A percentile compares a stretch with the other conserved stretches of the same genome.
These are phyloP conservation scores for Jordanella pulchra DNA, from an alignment of 2,797 vertebrate genomes.

Conservation along the genomic window DNA sequence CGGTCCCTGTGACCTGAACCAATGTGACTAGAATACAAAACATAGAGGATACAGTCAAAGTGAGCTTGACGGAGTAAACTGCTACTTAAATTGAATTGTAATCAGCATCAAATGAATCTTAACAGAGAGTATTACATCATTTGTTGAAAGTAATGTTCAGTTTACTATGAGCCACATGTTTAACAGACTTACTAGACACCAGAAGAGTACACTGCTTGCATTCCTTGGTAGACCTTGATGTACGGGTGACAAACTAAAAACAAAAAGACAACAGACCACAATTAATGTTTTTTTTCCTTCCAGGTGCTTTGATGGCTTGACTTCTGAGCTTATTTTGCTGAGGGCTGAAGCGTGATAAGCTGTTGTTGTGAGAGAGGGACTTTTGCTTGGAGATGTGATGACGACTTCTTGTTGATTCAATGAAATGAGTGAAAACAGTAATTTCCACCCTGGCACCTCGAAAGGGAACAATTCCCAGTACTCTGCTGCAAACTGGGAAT, in stretches of 20 bases:
- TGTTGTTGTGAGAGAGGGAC: conserved; percentile 50
- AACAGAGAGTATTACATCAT: conserved; percentile 16
- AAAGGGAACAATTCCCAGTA: conserved; percentile 44
- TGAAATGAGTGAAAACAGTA: conserved; percentile 55
- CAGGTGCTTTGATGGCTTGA: not conserved
- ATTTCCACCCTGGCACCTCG: conserved; percentile 49
- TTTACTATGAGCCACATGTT: conserved; percentile 25
- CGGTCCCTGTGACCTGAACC: conserved; percentile 83
- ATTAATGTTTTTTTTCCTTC: conserved; percentile 13
- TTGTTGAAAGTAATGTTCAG: conserved; percentile 22
- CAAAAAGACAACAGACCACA: conserved; percentile 7
- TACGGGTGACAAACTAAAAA: conserved; percentile 87
- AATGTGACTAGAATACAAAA: conserved; percentile 76
- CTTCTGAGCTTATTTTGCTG: conserved; percentile 36
- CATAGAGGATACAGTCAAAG: conserved; percentile 9
- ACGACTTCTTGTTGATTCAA: conserved; percentile 44
- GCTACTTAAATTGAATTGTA: conserved; percentile 28
- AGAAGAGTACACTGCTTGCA: conserved; percentile 93
- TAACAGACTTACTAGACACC: conserved; percentile 90
- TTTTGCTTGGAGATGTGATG: conserved; percentile 30
- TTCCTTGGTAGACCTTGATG: conserved; percentile 93
- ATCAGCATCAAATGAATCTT: conserved; percentile 26
- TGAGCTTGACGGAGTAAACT: conserved; percentile 26
- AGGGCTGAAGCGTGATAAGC: conserved; percentile 42
- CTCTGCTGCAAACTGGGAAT: conserved; percentile 31